A percentile compares a stretch with the other conserved stretches of the same genome.
Conservation (phyloP, 2,113 vertebrate genomes). For the Panthera tigris region DNA sequence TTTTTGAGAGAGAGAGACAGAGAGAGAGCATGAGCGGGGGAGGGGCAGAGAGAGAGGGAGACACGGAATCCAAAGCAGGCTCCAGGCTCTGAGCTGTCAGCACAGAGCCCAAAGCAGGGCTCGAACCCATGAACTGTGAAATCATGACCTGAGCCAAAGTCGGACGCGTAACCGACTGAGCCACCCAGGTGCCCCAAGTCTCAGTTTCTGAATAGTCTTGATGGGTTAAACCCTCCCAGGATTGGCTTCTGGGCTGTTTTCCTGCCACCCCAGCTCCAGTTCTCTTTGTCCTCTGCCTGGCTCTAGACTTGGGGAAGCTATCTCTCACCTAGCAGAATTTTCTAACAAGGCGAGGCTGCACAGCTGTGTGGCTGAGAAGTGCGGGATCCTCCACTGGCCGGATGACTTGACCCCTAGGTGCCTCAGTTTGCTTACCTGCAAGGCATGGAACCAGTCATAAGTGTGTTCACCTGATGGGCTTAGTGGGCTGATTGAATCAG, state of each 20-base stretch:
- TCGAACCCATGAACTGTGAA: no score
- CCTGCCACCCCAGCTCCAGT: neutral
- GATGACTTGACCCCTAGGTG: neutral
- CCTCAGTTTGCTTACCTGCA: neutral
- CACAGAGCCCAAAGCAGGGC: no score
- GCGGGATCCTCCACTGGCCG: no score
- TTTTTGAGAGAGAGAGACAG: no score
- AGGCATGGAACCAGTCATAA: neutral
- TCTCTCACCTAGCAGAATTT: neutral
- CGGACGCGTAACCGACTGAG: no score
- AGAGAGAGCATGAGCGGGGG: no score
- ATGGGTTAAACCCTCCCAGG: neutral
- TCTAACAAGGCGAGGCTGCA: neutral
- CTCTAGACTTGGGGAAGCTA: neutral
- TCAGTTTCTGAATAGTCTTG: neutral
- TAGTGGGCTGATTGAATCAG: neutral
- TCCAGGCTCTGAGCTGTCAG: no score
- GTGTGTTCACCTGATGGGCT: neutral
- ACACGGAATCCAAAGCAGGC: no score
- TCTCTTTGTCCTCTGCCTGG: neutral
- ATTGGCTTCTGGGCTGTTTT: neutral
- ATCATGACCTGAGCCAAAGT: no score
- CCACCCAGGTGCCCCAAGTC: neutral
- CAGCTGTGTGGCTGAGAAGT: neutral
- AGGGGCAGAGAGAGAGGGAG: no score